A percentile compares a stretch with the other conserved stretches of the same genome.
Evolutionary conservation across 2,888 invertebrate species (phyloP).

Genomic region (Neocrepidodera transversa): DNA sequence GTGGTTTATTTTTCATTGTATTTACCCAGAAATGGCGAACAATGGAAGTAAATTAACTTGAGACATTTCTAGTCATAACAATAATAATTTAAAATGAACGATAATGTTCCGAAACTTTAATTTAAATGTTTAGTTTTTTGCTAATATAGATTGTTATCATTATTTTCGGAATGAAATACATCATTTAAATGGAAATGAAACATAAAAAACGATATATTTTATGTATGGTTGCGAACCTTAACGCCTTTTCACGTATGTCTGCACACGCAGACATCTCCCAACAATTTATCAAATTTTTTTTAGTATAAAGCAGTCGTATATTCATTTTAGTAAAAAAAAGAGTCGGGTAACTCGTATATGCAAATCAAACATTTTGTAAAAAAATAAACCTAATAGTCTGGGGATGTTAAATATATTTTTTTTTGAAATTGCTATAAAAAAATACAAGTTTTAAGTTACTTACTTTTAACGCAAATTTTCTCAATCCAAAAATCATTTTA

Average conservation of each 20-base stretch:
- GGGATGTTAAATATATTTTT: no score
- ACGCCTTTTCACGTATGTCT: conserved; percentile 2
- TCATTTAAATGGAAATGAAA: neutral
- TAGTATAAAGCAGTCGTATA: conserved; percentile 1
- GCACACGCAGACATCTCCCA: conserved; percentile 8
- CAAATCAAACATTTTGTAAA: neutral
- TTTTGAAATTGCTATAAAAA: no score
- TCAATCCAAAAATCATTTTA: no score
- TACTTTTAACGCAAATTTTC: no score
- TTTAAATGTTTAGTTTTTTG: no score
- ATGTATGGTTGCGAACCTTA: neutral
- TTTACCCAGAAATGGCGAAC: neutral
- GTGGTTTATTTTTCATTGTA: neutral
- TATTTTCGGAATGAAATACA: no score
- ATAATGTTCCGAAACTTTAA: no score
- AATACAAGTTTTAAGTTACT: no score
- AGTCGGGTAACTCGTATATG: neutral
- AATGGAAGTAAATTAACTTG: neutral
- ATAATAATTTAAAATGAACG: no score
- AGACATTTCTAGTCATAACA: neutral
- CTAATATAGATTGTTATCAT: no score
- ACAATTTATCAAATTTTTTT: conserved; percentile 9
- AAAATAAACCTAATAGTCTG: no score
- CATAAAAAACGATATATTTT: conserved; percentile 2
- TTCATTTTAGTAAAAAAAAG: neutral